A percentile compares a stretch with the other conserved stretches of the same genome.
phyloP scores from a whole-genome alignment of 2,797 vertebrate species.

The Dicrostonyx torquatus region DNA sequence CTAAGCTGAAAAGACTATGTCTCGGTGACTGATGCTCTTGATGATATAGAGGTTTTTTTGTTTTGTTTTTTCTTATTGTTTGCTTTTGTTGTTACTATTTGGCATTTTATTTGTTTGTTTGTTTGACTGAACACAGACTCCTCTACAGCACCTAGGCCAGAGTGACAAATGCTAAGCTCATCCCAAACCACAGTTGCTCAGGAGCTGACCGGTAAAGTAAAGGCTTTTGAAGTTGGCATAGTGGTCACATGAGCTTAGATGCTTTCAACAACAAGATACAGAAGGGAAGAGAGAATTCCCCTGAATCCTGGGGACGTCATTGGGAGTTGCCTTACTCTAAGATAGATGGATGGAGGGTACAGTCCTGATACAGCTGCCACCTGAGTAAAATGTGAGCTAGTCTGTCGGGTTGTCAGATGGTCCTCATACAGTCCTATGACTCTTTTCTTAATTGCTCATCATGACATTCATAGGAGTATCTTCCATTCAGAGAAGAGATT shows the following conservation, averaged over 20 bases:
- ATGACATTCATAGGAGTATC: neutral
- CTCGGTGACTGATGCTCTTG: neutral
- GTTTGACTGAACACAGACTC: neutral
- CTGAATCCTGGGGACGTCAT: neutral
- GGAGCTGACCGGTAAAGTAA: fast-evolving
- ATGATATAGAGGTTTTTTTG: neutral
- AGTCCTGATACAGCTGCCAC: neutral
- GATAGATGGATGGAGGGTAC: neutral
- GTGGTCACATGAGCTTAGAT: neutral
- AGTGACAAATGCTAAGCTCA: neutral
- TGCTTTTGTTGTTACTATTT: neutral
- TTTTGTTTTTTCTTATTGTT: neutral
- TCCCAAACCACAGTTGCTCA: neutral
- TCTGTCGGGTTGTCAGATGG: neutral
- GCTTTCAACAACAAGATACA: neutral
- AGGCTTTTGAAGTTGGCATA: neutral
- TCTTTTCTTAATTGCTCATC: neutral
- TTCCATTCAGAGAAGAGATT: neutral
- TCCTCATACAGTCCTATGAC: neutral
- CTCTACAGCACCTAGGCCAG: neutral
- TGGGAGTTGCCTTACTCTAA: neutral
- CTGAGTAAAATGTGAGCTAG: neutral
- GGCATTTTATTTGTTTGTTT: neutral
- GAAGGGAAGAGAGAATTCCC: neutral
- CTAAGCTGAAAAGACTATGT: neutral